Percentiles rank a stretch among this genome's conserved stretches.
Conservation (phyloP, 1,140 invertebrate genomes). For the Halesus radiatus region DNA sequence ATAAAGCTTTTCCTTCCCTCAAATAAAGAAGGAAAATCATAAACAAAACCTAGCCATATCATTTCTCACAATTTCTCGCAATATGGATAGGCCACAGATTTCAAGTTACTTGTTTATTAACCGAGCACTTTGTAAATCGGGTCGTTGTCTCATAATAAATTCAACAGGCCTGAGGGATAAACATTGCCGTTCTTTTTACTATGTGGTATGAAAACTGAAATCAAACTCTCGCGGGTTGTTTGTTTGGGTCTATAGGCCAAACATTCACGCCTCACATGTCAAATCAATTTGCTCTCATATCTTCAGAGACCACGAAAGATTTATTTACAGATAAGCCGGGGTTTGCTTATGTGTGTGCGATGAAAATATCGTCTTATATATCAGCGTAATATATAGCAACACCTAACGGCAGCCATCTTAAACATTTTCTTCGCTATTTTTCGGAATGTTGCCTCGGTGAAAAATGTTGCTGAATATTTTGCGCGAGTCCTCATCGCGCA, state of each 20-base stretch:
- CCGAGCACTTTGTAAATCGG: conserved; percentile 10
- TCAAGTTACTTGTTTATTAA: neutral
- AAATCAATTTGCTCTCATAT: conserved; percentile 40
- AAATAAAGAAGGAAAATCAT: neutral
- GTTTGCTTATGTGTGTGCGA: conserved; percentile 18
- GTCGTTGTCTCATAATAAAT: neutral
- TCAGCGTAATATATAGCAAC: conserved; percentile 2
- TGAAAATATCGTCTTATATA: conserved; percentile 35
- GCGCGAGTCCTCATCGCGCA: neutral
- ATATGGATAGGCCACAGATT: neutral
- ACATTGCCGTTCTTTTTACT: neutral
- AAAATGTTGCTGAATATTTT: conserved; percentile 2
- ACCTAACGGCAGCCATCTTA: conserved; percentile 19
- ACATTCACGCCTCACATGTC: conserved; percentile 11
- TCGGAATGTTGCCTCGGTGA: conserved; percentile 13
- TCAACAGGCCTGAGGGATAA: neutral
- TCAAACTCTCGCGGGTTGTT: conserved; percentile 6
- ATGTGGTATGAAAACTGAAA: conserved; percentile 8
- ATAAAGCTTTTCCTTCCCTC: neutral
- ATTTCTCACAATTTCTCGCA: neutral
- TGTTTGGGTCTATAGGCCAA: conserved; percentile 14
- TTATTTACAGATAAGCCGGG: conserved; percentile 8
- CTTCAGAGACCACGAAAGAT: conserved; percentile 10
- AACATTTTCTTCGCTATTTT: conserved; percentile 30
- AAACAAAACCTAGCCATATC: neutral